Evolutionary conservation across 2,888 invertebrate genomes (phyloP).

Genomic region (Eretmocerus hayati): DNA sequence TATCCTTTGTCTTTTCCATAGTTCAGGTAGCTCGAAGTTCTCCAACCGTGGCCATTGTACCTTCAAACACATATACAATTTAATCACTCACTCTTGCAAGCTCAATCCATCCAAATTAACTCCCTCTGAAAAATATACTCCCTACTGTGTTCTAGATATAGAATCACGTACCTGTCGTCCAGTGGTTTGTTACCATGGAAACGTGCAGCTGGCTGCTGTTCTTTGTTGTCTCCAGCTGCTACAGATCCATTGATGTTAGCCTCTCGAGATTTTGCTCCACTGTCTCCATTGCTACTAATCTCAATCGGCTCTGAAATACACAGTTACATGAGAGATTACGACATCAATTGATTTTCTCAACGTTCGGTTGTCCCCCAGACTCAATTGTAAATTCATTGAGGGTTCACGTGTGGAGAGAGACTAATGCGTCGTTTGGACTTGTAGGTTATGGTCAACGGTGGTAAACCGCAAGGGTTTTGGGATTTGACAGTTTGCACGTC

Average conservation of each 20-base stretch:
- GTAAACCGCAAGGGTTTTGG: no score
- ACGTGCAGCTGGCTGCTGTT: slow-evolving; percentile 13
- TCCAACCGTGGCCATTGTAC: slow-evolving; percentile 15
- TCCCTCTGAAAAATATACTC: no score
- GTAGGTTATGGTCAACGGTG: no score
- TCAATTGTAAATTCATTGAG: background rate
- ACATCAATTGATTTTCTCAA: slow-evolving; percentile 8
- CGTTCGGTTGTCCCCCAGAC: background rate
- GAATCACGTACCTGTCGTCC: slow-evolving; percentile 21
- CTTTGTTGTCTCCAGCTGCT: background rate
- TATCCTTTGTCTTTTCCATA: slow-evolving; percentile 18
- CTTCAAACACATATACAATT: no score
- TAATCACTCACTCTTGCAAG: no score
- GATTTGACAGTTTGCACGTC: no score
- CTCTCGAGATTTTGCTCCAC: background rate
- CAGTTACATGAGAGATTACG: no score
- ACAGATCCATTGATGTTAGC: background rate
- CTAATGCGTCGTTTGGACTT: background rate
- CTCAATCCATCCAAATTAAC: no score
- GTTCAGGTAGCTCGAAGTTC: slow-evolving; percentile 16
- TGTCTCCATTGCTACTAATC: background rate
- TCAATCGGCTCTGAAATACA: background rate
- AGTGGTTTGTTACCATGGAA: slow-evolving; percentile 21
- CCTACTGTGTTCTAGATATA: no score
- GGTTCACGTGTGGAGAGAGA: background rate